Percentiles rank a stretch among this genome's conserved stretches.
phyloP scores from a whole-genome alignment of 2,797 vertebrate genomes.

The Cynodonichthys magdalenae region DNA sequence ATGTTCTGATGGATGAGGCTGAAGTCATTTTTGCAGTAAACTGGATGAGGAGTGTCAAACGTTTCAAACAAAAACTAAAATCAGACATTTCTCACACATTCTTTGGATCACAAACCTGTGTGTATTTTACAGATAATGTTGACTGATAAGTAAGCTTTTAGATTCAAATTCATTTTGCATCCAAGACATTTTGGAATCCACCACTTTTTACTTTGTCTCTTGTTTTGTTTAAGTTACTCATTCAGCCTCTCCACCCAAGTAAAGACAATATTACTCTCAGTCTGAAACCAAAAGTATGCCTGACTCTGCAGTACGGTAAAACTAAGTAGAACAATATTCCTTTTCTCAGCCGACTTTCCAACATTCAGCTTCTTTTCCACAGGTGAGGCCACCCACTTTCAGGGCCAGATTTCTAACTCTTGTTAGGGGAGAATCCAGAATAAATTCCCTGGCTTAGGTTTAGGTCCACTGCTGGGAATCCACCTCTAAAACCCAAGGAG shows the following conservation, averaged over 20 bases:
- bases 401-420: slow-evolving; percentile 26
- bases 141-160: background rate
- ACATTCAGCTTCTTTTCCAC: slow-evolving; percentile 15
- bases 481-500: slow-evolving; percentile 35
- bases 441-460: slow-evolving; percentile 67
- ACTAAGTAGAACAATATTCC: slow-evolving; percentile 9
- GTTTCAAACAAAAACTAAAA: slow-evolving; percentile 14
- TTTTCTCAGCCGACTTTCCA: background rate
- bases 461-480: slow-evolving; percentile 50
- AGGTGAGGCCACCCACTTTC: slow-evolving; percentile 51
- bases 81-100: slow-evolving; percentile 5
- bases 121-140: background rate
- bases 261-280: slow-evolving; percentile 28
- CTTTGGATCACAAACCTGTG: background rate
- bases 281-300: slow-evolving; percentile 37
- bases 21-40: slow-evolving; percentile 18
- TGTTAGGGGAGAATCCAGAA: slow-evolving; percentile 42
- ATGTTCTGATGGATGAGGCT: slow-evolving; percentile 41
- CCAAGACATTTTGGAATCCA: background rate
- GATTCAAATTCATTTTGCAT: background rate
- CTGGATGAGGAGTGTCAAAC: slow-evolving; percentile 8
- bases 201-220: slow-evolving; percentile 9
- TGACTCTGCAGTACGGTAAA: slow-evolving; percentile 14
- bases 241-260: slow-evolving; percentile 23
- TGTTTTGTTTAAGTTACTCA: background rate